Base-by-base conservation (phyloP, 2,888 invertebrate genomes). In the Tupiocoris notatus region DNA sequence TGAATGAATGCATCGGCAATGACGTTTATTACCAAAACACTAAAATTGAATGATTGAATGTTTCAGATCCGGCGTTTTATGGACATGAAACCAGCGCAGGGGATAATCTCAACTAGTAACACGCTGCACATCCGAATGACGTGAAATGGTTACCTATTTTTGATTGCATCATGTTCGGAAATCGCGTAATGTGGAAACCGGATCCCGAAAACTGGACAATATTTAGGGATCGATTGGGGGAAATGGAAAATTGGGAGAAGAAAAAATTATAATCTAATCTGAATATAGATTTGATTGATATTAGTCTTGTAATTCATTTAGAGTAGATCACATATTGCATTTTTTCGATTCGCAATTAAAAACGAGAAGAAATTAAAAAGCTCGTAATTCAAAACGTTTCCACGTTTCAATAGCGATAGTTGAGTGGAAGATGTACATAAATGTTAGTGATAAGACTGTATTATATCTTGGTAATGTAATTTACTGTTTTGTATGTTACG, bases 1-100 rank as follows among this genome's bases (percentile, higher is more conserved):
- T n/a, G n/a, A n/a, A n/a, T n/a, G n/a, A n/a, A n/a, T n/a, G n/a
- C n/a, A n/a, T n/a, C n/a, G n/a, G n/a, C n/a, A n/a, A n/a, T n/a
- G n/a, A n/a, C n/a, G n/a, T n/a, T n/a, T n/a, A n/a, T n/a, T n/a
- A n/a, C n/a, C n/a, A n/a, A n/a, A n/a, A n/a, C n/a, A n/a, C n/a
- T n/a, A n/a, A n/a, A n/a, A n/a, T n/a, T n/a, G n/a, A n/a, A n/a
- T n/a, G n/a, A n/a, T n/a, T 39, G 39, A 3, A 7, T 75, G 24
- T 80, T 81, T 25, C 80, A 81, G 81, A 81, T 79, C 81, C 81
- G 54, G 81, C 81, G 25, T 81, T 81, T 76, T 81, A 81, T 74
- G 81, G 81, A 25, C 81, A 81, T 71, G 81, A 81, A 64, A 78
- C 81, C 25, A 80, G 80, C 25, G 80, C 80, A 64, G 79, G 79